Percentiles rank a stretch among this genome's conserved stretches.
phyloP scores from a whole-genome alignment of 2,797 vertebrate species.

The Morus bassanus region DNA sequence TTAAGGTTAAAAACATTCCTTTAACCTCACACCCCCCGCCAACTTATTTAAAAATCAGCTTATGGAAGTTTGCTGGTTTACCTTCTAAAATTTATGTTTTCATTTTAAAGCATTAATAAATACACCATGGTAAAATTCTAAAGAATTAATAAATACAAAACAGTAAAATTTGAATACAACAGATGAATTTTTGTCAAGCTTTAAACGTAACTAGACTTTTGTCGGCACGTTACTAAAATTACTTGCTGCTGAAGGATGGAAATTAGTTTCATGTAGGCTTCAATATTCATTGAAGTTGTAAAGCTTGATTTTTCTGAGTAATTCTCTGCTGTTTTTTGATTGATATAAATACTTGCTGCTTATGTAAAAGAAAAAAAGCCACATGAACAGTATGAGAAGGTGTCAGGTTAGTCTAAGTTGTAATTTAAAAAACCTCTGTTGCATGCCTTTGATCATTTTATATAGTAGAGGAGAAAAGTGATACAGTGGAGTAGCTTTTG shows the following conservation, averaged over 20 bases:
- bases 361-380: neutral
- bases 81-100: neutral
- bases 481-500: neutral
- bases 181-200: neutral
- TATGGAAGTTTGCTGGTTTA: neutral
- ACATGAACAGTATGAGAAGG: neutral
- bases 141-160: neutral
- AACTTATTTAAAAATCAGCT: neutral
- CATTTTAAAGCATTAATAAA: neutral
- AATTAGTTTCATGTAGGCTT: neutral
- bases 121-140: rapidly evolving
- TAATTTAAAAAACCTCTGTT: neutral
- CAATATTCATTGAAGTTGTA: neutral
- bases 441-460: neutral
- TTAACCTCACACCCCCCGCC: neutral
- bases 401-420: neutral
- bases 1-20: neutral
- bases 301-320: neutral
- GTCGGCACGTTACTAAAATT: neutral
- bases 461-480: neutral
- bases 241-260: neutral
- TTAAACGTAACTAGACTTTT: neutral
- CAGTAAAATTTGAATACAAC: neutral
- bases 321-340: neutral
- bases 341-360: neutral